A percentile compares a stretch with the other conserved stretches of the same genome.
These are phyloP conservation scores for Carassius auratus DNA, from an alignment of 2,113 vertebrate species.

Conservation along the genomic window DNA sequence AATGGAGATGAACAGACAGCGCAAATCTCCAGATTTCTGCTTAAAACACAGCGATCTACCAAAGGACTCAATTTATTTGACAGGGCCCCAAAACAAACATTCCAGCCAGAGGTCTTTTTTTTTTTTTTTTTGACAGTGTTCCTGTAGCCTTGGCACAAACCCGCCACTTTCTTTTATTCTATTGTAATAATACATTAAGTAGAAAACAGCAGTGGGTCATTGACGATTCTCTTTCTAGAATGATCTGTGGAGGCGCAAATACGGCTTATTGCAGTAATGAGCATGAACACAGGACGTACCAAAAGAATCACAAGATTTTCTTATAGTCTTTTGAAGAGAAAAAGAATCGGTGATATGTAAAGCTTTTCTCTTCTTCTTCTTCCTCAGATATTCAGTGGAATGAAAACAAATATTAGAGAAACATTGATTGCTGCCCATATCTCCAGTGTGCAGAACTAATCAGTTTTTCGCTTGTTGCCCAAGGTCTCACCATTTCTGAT, in stretches of 20 bases:
- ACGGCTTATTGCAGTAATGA: slow-evolving; percentile 75
- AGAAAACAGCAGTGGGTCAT: slow-evolving; percentile 69
- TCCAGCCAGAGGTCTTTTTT: slow-evolving; percentile 51
- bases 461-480: slow-evolving; percentile 65
- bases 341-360: slow-evolving; percentile 73
- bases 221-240: slow-evolving; percentile 74
- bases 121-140: slow-evolving; percentile 53
- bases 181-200: slow-evolving; percentile 71
- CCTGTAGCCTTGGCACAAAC: slow-evolving; percentile 50
- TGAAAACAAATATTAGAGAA: slow-evolving; percentile 70
- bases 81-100: slow-evolving; percentile 51
- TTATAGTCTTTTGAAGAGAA: slow-evolving; percentile 72
- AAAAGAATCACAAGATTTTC: slow-evolving; percentile 57
- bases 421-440: slow-evolving; percentile 64
- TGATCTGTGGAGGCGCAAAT: slow-evolving; percentile 69
- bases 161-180: slow-evolving; percentile 65
- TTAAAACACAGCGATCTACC: slow-evolving; percentile 49
- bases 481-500: slow-evolving; percentile 70
- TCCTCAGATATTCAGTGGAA: slow-evolving; percentile 69
- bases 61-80: slow-evolving; percentile 59
- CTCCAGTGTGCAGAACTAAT: slow-evolving; percentile 70
- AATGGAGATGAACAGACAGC: slow-evolving; percentile 28
- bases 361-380: slow-evolving; percentile 72
- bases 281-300: slow-evolving; percentile 61
- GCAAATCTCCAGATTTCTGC: slow-evolving; percentile 28